A percentile compares a stretch with the other conserved stretches of the same genome.
These are phyloP conservation scores for Zaprionus vittiger DNA, from an alignment of 1,140 invertebrate species.

Conservation along the genomic window DNA sequence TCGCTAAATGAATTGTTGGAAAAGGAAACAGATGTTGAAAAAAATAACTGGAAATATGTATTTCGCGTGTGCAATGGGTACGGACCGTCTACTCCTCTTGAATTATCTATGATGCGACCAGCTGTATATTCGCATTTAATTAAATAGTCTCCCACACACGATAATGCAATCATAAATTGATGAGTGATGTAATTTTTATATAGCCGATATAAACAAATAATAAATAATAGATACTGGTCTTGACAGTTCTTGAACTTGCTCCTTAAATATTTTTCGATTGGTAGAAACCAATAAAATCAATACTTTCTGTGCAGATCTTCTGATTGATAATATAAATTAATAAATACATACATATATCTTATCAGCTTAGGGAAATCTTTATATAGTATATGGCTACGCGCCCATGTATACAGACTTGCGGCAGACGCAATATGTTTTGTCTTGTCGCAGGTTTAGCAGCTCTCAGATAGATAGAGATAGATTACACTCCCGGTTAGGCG, in stretches of 20 bases:
- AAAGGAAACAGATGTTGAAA: constrained; percentile 2
- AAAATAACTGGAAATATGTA: neutral
- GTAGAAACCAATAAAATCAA: neutral
- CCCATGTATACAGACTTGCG: neutral
- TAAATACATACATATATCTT: neutral
- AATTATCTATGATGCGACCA: constrained; percentile 10
- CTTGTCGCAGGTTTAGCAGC: constrained; percentile 30
- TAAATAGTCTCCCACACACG: constrained; percentile 26
- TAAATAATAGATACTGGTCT: neutral
- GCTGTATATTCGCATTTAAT: constrained; percentile 22
- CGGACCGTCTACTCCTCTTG: neutral
- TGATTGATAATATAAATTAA: neutral
- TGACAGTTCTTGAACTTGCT: neutral
- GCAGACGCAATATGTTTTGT: constrained; percentile 17
- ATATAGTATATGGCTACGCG: neutral
- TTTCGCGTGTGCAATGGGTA: neutral
- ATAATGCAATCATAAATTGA: constrained; percentile 22
- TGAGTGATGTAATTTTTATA: constrained; percentile 35
- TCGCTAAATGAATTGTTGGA: neutral
- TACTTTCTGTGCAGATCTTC: neutral
- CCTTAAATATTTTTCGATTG: neutral
- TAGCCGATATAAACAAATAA: neutral
- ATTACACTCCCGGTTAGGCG: neutral
- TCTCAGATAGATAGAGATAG: constrained; percentile 21
- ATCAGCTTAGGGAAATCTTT: neutral